phyloP scores from a whole-genome alignment of 92 coral and sea anemone species.

The Nematostella vectensis region DNA sequence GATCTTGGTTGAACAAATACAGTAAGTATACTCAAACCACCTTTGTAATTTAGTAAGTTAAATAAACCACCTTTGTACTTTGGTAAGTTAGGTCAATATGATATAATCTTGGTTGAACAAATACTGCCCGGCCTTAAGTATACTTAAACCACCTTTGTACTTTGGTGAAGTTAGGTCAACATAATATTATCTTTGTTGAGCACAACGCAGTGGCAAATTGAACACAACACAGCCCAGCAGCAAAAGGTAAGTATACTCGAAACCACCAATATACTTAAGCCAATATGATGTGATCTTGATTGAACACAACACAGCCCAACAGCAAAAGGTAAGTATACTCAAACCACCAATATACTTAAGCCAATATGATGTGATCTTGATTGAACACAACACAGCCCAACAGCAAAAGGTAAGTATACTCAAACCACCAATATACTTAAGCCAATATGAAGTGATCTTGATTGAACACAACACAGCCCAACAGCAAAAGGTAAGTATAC shows the following conservation, averaged over 20 bases:
- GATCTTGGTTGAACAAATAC: not conserved
- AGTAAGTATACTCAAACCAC: conserved; percentile 89
- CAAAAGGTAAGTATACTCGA: too few relatives aligned
- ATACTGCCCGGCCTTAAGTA: conserved; percentile 47
- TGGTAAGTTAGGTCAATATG: conserved; percentile 48
- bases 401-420: conserved; percentile 64
- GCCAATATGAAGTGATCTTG: not conserved
- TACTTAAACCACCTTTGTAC: conserved; percentile 88
- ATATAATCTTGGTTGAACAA: not conserved
- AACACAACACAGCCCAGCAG: too few relatives aligned
- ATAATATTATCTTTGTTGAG: too few relatives aligned
- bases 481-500: too few relatives aligned
- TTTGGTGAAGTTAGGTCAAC: conserved; percentile 70
- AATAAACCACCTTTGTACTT: conserved; percentile 93
- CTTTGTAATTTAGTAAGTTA: conserved; percentile 85
- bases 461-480: not conserved
- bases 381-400: too few relatives aligned
- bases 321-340: too few relatives aligned
- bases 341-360: too few relatives aligned
- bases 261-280: too few relatives aligned
- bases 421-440: conserved; percentile 82
- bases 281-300: too few relatives aligned
- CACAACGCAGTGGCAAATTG: too few relatives aligned
- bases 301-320: too few relatives aligned
- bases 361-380: too few relatives aligned